Evolutionary conservation across 2,797 vertebrate species (phyloP).

Genomic region (Danio albolineatus): DNA sequence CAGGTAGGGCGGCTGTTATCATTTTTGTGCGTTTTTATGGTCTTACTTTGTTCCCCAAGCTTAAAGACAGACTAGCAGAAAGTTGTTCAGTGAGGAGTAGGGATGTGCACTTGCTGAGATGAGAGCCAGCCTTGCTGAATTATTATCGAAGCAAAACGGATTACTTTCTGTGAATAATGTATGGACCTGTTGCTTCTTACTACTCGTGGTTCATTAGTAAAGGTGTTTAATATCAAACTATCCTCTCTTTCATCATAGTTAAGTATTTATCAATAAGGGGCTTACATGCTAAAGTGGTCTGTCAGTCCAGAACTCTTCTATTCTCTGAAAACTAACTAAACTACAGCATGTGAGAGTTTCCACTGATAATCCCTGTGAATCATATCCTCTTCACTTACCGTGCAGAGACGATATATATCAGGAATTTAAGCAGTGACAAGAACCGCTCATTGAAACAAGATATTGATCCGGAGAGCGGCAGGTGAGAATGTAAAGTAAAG

Average conservation of each 20-base stretch:
- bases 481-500: conserved; percentile 49
- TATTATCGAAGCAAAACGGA: neutral
- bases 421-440: conserved; percentile 55
- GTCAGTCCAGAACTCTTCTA: neutral
- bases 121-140: neutral
- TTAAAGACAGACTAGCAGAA: neutral
- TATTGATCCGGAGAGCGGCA: conserved; percentile 45
- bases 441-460: conserved; percentile 74
- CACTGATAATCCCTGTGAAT: conserved; percentile 7
- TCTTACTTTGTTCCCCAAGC: neutral
- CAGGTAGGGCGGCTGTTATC: conserved; percentile 73
- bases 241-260: neutral
- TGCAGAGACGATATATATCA: neutral
- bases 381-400: neutral
- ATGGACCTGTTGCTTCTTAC: conserved; percentile 11
- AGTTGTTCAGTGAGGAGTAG: conserved; percentile 10
- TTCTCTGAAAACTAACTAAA: neutral
- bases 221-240: too few relatives aligned
- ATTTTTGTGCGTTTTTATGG: neutral
- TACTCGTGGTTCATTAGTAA: neutral
- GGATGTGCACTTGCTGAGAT: conserved; percentile 28
- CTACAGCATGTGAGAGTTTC: neutral
- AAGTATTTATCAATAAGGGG: neutral
- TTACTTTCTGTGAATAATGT: neutral
- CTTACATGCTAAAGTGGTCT: neutral